phyloP scores from a whole-genome alignment of 2,797 vertebrate genomes.

The Megaceryle alcyon region DNA sequence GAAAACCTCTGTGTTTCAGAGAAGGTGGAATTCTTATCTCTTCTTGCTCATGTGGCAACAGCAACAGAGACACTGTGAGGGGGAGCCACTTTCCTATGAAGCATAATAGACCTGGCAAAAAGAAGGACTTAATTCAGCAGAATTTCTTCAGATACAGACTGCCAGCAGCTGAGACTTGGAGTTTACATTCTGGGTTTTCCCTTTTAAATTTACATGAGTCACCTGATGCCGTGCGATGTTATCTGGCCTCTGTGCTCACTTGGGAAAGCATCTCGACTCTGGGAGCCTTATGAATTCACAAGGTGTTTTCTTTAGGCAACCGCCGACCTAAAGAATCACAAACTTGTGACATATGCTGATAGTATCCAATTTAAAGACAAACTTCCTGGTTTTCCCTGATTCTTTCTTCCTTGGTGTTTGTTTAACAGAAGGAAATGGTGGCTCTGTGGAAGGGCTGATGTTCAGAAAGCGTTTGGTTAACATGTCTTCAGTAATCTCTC shows the following conservation, averaged over 20 bases:
- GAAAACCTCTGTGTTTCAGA: neutral
- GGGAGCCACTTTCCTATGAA: neutral
- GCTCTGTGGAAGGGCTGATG: neutral
- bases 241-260: neutral
- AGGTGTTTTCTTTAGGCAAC: neutral
- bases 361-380: neutral
- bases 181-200: conserved; percentile 50
- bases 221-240: neutral
- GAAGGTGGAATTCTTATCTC: neutral
- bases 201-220: neutral
- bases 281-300: neutral
- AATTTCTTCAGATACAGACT: neutral
- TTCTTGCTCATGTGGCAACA: neutral
- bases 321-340: neutral
- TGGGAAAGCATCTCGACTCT: neutral
- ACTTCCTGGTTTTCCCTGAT: neutral
- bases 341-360: neutral
- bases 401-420: neutral
- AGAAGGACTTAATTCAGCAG: neutral
- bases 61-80: neutral
- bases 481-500: neutral
- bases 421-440: neutral
- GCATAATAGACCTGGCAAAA: neutral
- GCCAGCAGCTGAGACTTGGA: neutral
- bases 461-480: neutral